Percentiles rank a stretch among this genome's conserved stretches.
These are phyloP conservation scores for Pica pica DNA, from an alignment of 2,113 vertebrate species.

Conservation along the genomic window DNA sequence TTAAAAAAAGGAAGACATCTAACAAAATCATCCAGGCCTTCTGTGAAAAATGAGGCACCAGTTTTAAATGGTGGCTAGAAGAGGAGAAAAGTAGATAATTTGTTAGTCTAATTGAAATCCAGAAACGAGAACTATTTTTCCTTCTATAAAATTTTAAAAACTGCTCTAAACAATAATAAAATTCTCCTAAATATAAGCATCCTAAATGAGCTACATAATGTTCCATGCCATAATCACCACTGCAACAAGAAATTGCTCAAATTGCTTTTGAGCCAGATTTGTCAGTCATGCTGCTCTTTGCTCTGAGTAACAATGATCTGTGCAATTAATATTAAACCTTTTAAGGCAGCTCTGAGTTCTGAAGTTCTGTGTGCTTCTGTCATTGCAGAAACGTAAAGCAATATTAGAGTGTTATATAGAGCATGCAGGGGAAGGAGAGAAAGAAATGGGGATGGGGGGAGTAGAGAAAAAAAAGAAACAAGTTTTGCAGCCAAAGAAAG, in stretches of 20 bases:
- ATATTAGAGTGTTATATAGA: background rate
- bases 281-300: conserved; percentile 40
- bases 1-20: background rate
- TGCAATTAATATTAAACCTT: conserved; percentile 52
- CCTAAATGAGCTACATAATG: conserved; percentile 38
- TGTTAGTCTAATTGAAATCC: conserved; percentile 2
- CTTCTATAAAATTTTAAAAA: background rate
- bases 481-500: background rate
- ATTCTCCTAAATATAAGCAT: conserved; percentile 16
- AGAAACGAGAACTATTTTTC: background rate
- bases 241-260: conserved; percentile 33
- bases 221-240: conserved; percentile 44
- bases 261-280: background rate
- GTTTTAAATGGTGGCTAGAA: background rate
- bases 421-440: background rate
- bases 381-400: background rate
- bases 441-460: background rate
- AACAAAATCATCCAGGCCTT: background rate
- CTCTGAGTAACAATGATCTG: conserved; percentile 35
- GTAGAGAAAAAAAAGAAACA: background rate
- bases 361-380: background rate
- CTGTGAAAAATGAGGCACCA: background rate
- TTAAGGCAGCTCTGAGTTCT: background rate
- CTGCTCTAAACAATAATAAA: conserved; percentile 27
- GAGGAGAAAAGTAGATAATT: background rate